phyloP scores from a whole-genome alignment of 2,888 invertebrate genomes.

The Sisyra terminalis region DNA sequence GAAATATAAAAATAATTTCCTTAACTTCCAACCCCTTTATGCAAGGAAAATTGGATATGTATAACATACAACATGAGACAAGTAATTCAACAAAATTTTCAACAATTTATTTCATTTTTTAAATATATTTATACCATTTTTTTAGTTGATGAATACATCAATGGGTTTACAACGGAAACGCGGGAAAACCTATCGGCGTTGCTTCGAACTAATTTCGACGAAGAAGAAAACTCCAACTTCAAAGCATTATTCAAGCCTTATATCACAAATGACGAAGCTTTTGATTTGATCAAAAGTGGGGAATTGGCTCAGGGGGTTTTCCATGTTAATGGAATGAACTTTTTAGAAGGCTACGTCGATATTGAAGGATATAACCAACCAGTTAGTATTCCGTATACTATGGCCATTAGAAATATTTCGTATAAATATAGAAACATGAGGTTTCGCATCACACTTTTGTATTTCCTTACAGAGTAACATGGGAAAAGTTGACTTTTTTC shows the following conservation, averaged over 20 bases:
- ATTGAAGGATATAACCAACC: conserved; percentile 65
- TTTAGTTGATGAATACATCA: conserved; percentile 16
- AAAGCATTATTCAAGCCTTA: conserved; percentile 58
- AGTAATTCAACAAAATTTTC: too few relatives aligned
- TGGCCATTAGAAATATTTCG: background rate
- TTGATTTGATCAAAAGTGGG: conserved; percentile 17
- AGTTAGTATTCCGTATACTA: conserved; percentile 33
- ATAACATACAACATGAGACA: too few relatives aligned
- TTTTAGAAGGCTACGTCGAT: conserved; percentile 76
- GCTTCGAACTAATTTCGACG: conserved; percentile 18
- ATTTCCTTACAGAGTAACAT: background rate
- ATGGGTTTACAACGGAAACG: conserved; percentile 64
- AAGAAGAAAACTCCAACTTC: conserved; percentile 38
- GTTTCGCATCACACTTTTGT: background rate
- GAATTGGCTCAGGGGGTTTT: conserved; percentile 65
- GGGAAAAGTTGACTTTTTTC: too few relatives aligned
- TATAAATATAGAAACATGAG: background rate
- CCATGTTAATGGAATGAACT: conserved; percentile 82
- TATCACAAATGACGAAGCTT: too few relatives aligned
- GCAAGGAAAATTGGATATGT: too few relatives aligned
- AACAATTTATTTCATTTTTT: too few relatives aligned
- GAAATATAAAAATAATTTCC: too few relatives aligned
- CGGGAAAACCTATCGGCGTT: conserved; percentile 41
- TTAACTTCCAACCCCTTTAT: too few relatives aligned
- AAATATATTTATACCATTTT: too few relatives aligned